phyloP scores from a whole-genome alignment of 2,888 invertebrate genomes.

The Patella depressa region DNA sequence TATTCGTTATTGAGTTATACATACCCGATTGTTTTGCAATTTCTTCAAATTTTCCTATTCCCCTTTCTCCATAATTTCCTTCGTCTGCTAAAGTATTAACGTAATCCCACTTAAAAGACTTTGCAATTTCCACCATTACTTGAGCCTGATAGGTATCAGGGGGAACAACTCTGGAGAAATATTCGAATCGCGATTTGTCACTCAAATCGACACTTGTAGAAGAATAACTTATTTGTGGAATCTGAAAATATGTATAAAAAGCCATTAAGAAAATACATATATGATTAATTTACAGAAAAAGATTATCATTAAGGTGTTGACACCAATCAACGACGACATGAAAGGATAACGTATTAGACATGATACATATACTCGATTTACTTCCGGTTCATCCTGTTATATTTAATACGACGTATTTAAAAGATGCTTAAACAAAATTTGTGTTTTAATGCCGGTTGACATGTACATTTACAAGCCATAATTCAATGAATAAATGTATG shows the following conservation, averaged over 20 bases:
- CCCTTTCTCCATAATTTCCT: conserved; percentile 83
- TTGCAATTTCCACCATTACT: conserved; percentile 79
- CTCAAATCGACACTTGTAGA: conserved; percentile 82
- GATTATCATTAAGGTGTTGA: background rate
- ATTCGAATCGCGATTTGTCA: conserved; percentile 81
- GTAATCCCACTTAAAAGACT: conserved; percentile 81
- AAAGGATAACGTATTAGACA: background rate
- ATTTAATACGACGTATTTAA: no score
- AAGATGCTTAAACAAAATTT: no score
- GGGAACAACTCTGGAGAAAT: conserved; percentile 79
- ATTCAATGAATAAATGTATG: no score
- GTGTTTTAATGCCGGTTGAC: no score
- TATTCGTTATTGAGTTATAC: background rate
- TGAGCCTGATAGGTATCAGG: conserved; percentile 74
- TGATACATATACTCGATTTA: background rate
- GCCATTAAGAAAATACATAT: background rate
- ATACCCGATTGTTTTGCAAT: conserved; percentile 65
- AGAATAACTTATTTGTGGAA: conserved; percentile 81
- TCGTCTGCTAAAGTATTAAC: conserved; percentile 84
- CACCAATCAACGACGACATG: background rate
- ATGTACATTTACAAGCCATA: no score
- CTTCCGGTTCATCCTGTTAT: no score
- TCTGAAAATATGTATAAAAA: conserved; percentile 73
- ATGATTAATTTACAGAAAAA: background rate
- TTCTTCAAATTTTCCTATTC: conserved; percentile 72